Percentiles rank a stretch among this genome's conserved stretches.
phyloP scores from a whole-genome alignment of 2,113 vertebrate genomes.

The Morphnarchus princeps region DNA sequence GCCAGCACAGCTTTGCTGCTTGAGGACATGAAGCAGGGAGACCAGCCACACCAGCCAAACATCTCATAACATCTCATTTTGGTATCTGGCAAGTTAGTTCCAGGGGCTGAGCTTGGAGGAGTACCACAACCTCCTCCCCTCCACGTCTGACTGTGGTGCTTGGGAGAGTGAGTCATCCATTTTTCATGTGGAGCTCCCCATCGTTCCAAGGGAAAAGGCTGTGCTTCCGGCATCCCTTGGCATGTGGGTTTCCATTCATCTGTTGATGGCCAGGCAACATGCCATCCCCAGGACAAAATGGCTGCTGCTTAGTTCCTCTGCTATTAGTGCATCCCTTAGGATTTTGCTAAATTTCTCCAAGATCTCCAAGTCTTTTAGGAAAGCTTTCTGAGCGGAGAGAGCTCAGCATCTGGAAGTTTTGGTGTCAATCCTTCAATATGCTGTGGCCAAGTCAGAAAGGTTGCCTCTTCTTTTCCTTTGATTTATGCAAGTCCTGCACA shows the following conservation, averaged over 20 bases:
- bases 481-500: not conserved
- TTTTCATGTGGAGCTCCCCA: not conserved
- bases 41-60: not conserved
- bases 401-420: not conserved
- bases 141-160: not conserved
- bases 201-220: not conserved
- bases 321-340: not conserved
- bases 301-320: not conserved
- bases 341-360: not conserved
- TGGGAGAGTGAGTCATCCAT: not conserved
- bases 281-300: constrained; percentile 24
- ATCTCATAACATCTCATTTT: not conserved
- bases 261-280: not conserved
- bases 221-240: constrained; percentile 27
- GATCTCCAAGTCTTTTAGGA: not conserved
- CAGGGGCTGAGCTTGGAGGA: constrained; percentile 1
- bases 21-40: not conserved
- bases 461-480: not conserved
- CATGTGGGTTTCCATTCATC: not conserved
- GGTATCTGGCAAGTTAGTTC: not conserved
- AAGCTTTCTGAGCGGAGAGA: not conserved
- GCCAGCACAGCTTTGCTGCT: not conserved
- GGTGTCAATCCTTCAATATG: not conserved
- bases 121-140: not conserved
- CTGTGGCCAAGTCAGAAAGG: not conserved